Percentiles rank a stretch among this genome's conserved stretches.
phyloP scores from a whole-genome alignment of 2,888 invertebrate species.

The Acrobasis suavella region DNA sequence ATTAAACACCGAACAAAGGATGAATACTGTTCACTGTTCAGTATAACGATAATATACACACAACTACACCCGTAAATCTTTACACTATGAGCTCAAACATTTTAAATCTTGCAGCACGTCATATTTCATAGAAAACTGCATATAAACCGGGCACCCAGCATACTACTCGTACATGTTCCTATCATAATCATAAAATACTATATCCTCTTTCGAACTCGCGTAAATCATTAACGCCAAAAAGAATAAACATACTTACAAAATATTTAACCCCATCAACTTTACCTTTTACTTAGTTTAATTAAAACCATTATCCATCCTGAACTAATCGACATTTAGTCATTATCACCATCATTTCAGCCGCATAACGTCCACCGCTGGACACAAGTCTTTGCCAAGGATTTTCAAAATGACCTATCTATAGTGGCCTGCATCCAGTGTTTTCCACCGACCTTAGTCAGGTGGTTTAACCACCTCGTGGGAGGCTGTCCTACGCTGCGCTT shows the following conservation, averaged over 20 bases:
- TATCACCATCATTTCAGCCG: too few relatives aligned
- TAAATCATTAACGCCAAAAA: slow-evolving; percentile 4
- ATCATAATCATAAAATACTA: slow-evolving; percentile 23
- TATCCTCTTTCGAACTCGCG: slow-evolving; percentile 11
- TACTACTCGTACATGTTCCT: slow-evolving; percentile 9
- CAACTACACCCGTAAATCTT: slow-evolving; percentile 13
- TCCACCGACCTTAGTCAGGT: too few relatives aligned
- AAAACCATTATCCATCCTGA: too few relatives aligned
- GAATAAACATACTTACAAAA: not conserved
- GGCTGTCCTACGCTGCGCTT: too few relatives aligned
- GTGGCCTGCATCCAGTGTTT: too few relatives aligned
- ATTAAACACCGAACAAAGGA: not conserved
- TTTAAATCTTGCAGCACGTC: slow-evolving; percentile 21
- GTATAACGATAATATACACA: slow-evolving; percentile 4
- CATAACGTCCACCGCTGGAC: too few relatives aligned
- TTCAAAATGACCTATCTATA: too few relatives aligned
- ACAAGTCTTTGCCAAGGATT: too few relatives aligned
- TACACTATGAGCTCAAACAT: slow-evolving; percentile 15
- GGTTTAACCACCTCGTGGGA: too few relatives aligned
- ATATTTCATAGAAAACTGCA: slow-evolving; percentile 22
- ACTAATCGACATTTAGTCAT: too few relatives aligned
- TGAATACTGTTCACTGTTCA: not conserved
- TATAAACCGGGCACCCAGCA: slow-evolving; percentile 3
- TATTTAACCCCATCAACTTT: too few relatives aligned
- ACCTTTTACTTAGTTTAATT: too few relatives aligned